These are phyloP conservation scores for Dromius quadrimaculatus DNA, from an alignment of 2,888 invertebrate genomes.

Conservation along the genomic window DNA sequence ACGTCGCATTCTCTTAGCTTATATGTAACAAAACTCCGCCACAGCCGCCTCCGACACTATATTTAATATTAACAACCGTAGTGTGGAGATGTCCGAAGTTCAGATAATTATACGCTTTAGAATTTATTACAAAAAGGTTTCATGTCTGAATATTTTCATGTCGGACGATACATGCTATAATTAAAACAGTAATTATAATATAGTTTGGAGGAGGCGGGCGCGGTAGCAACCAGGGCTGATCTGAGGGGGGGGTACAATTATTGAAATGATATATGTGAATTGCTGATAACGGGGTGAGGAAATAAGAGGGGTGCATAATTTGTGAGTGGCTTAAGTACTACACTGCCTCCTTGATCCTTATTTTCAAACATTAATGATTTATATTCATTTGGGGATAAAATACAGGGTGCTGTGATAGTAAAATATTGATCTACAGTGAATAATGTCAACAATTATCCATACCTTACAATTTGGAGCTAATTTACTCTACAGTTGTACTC, in stretches of 20 bases:
- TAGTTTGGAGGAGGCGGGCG: constrained; percentile 53
- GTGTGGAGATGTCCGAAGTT: constrained; percentile 49
- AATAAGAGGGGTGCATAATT: neutral
- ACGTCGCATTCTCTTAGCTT: neutral
- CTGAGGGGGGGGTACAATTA: constrained; percentile 40
- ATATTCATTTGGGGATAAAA: neutral
- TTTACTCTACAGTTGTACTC: too few relatives aligned
- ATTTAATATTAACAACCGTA: constrained; percentile 44
- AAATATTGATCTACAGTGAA: too few relatives aligned
- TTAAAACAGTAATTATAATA: constrained; percentile 61
- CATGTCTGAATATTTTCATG: constrained; percentile 53
- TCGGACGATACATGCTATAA: constrained; percentile 58
- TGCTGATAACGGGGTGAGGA: constrained; percentile 27
- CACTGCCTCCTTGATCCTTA: neutral
- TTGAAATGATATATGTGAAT: constrained; percentile 48
- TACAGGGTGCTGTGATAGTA: neutral
- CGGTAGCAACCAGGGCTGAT: constrained; percentile 17
- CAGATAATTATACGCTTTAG: constrained; percentile 49
- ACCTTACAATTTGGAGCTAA: too few relatives aligned
- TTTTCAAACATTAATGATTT: constrained; percentile 1
- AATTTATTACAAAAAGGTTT: constrained; percentile 53
- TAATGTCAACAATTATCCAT: too few relatives aligned
- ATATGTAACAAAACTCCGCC: constrained; percentile 11
- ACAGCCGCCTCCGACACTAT: constrained; percentile 9
- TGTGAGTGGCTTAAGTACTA: neutral